These are phyloP conservation scores for Platerodrilus igneus DNA, from an alignment of 2,888 invertebrate genomes.

Conservation along the genomic window DNA sequence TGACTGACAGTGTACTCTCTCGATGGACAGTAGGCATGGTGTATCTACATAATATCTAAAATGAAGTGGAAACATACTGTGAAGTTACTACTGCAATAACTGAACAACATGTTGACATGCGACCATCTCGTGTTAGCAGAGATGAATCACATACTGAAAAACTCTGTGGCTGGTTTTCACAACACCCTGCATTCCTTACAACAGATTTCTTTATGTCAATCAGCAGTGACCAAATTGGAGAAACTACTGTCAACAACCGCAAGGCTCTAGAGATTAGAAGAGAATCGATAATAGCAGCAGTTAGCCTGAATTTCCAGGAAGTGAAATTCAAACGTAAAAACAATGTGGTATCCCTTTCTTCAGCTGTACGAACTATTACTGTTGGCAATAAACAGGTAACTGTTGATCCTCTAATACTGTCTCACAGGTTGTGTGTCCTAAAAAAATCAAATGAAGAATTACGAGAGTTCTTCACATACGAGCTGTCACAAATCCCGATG, in stretches of 20 bases:
- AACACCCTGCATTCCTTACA: constrained; percentile 17
- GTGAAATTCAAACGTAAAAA: constrained; percentile 11
- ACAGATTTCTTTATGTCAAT: constrained; percentile 12
- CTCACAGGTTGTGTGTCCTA: constrained; percentile 5
- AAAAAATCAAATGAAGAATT: constrained; percentile 3
- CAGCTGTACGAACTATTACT: constrained; percentile 9
- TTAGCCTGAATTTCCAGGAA: constrained; percentile 3
- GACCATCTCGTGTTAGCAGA: constrained; percentile 12
- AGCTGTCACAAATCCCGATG: constrained; percentile 3
- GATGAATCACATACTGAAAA: constrained; percentile 10
- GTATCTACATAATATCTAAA: constrained; percentile 1
- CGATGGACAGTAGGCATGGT: constrained; percentile 2
- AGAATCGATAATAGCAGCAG: not conserved
- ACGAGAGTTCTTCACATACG: constrained; percentile 1
- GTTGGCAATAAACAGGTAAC: constrained; percentile 4
- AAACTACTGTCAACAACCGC: constrained; percentile 17
- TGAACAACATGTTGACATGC: constrained; percentile 14
- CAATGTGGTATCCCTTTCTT: constrained; percentile 11
- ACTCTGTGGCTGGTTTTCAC: constrained; percentile 8
- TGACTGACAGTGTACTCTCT: not conserved
- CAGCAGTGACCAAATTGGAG: constrained; percentile 23
- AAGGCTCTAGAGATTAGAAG: constrained; percentile 17
- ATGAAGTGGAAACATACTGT: constrained; percentile 4
- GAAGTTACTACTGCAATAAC: constrained; percentile 8
- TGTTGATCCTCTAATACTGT: constrained; percentile 1